These are phyloP conservation scores for Brachyptera risi DNA, from an alignment of 2,888 invertebrate genomes.

Conservation along the genomic window DNA sequence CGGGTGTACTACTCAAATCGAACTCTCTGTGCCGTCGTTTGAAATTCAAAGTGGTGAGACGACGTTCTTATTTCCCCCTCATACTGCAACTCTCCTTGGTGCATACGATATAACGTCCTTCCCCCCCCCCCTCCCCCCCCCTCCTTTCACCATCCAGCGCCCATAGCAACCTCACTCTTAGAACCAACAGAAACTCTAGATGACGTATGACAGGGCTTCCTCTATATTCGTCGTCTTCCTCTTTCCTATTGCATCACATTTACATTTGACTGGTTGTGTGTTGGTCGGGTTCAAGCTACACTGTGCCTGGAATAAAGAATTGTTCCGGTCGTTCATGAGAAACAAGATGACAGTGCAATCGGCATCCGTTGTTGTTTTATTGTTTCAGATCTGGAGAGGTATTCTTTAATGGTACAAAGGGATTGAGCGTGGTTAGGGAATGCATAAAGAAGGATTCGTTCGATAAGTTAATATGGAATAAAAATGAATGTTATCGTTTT, in stretches of 20 bases:
- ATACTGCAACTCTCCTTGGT: not conserved
- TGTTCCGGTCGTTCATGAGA: not conserved
- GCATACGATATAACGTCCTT: slow-evolving; percentile 14
- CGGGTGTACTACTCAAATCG: slow-evolving; percentile 19
- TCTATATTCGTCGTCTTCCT: slow-evolving; percentile 3
- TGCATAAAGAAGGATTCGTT: not conserved
- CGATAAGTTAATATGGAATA: slow-evolving; percentile 4
- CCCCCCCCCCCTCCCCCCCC: not conserved
- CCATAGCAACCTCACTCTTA: not conserved
- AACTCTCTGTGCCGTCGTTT: slow-evolving; percentile 21
- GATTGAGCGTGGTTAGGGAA: not conserved
- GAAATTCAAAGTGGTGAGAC: slow-evolving; percentile 26
- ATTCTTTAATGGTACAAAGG: slow-evolving; percentile 10
- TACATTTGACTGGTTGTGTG: slow-evolving; percentile 15
- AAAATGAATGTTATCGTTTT: slow-evolving; percentile 8
- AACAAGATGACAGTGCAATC: slow-evolving; percentile 3
- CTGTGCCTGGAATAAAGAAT: slow-evolving; percentile 20
- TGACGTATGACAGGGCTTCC: slow-evolving; percentile 15
- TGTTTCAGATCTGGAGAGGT: not conserved
- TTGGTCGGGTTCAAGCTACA: not conserved
- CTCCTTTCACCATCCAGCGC: not conserved
- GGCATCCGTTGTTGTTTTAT: slow-evolving; percentile 11
- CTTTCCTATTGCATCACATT: slow-evolving; percentile 15
- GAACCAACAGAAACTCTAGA: slow-evolving; percentile 15
- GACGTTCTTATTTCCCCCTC: not conserved